Evolutionary conservation across 2,888 invertebrate species (phyloP), one percentile per base, ranked within the genome.

Genomic region (Cryptosula pallasiana): DNA sequence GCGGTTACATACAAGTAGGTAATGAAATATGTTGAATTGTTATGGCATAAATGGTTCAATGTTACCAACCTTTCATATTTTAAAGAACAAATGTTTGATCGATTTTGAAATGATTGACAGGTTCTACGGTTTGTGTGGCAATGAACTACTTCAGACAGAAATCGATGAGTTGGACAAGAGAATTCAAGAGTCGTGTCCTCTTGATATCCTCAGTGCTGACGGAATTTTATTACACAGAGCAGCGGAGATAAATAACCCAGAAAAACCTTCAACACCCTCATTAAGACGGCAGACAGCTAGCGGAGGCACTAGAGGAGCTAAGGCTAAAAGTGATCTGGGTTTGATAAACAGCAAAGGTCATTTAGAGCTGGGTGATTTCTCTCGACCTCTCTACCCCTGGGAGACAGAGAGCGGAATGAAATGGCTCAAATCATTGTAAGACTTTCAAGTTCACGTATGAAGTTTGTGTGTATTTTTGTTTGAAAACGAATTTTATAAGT

Each of bases 371-470:
- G 57, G 57, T 25, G 57, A 57, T 5, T 57, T n/a, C n/a, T 16
- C 57, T 25, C 20, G 57, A 57, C 57, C 57, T 16, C 25, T 57
- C n/a, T 57, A 57, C 25, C 57, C 57, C 5, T 57, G 57, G 57
- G 57, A 57, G 25, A 57, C 57, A n/a, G 57, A 16, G 13, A 23
- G 25, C 3, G 57, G 57, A 25, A 57, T 57, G 25, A 5, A 25
- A 5, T 57, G 57, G 57, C 57, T 57, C n/a, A 57, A 57, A 25
- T 57, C 57, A 23, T 25, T 57, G 57, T 57, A 25, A 57, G 57
- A 16, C 5, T 5, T 57, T 45, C n/a, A n/a, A n/a, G n/a, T n/a
- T n/a, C n/a, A n/a, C n/a, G n/a, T n/a, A n/a, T n/a, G n/a, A n/a
- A n/a, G n/a, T n/a, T n/a, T n/a, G n/a, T n/a, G n/a, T n/a, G n/a